phyloP scores from a whole-genome alignment of 1,140 invertebrate genomes.

The Polypedilum pembai region DNA sequence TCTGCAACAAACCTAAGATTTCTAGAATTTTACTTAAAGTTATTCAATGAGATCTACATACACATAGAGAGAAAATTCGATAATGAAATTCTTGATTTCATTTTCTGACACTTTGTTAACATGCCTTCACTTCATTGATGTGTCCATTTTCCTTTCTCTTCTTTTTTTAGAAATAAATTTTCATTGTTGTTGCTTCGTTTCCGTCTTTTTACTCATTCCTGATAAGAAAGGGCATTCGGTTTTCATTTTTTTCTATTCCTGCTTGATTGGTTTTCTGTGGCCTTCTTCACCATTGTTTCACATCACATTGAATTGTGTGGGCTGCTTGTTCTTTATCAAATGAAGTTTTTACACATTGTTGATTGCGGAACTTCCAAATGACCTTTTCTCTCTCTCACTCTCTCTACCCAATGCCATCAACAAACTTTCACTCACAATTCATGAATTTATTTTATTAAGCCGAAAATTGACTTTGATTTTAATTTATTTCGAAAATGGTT shows the following conservation, averaged over 20 bases:
- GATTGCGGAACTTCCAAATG: constrained; percentile 6
- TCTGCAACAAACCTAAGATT: too few species aligned
- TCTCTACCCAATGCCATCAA: neutral
- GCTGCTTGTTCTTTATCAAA: neutral
- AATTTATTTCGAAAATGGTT: neutral
- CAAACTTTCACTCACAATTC: neutral
- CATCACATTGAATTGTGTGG: neutral
- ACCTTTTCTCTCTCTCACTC: neutral
- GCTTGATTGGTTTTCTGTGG: constrained; percentile 16
- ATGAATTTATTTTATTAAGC: neutral
- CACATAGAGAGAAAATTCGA: neutral
- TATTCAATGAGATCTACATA: too few species aligned
- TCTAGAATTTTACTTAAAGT: too few species aligned
- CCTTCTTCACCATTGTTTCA: constrained; percentile 16
- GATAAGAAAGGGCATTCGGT: neutral
- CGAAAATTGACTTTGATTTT: neutral
- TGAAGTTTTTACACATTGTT: constrained; percentile 6
- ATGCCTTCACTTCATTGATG: constrained; percentile 16
- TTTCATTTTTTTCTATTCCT: neutral
- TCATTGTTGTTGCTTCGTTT: constrained; percentile 12
- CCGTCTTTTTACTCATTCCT: neutral
- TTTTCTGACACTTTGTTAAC: constrained; percentile 18
- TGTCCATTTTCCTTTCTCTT: neutral
- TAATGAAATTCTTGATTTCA: constrained; percentile 14
- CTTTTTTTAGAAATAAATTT: neutral